These are phyloP conservation scores for Nycticorax nycticorax DNA, from an alignment of 2,113 vertebrate species.

Conservation along the genomic window DNA sequence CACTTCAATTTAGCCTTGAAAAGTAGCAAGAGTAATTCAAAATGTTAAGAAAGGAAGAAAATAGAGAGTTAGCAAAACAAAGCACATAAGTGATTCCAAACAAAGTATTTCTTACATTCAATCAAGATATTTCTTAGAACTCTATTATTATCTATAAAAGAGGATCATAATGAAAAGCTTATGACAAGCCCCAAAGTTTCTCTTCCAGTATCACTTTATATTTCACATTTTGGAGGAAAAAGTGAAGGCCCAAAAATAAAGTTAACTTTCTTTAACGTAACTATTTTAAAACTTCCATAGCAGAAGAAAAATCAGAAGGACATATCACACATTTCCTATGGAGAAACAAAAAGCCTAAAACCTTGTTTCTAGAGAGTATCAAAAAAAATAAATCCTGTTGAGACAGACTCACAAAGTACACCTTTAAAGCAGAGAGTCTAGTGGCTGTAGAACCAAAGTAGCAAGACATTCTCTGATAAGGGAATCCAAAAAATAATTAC, in stretches of 20 bases:
- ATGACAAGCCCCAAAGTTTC: background rate
- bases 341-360: background rate
- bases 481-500: background rate
- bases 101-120: background rate
- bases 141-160: background rate
- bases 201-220: background rate
- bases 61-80: background rate
- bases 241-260: background rate
- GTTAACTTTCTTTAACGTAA: background rate
- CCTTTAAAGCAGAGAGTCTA: background rate
- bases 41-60: background rate
- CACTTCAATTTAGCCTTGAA: background rate
- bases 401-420: background rate
- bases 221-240: background rate
- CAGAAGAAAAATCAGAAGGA: background rate
- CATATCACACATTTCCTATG: background rate
- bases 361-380: background rate
- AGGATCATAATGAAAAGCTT: background rate
- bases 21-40: background rate
- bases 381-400: background rate
- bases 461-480: background rate
- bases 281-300: background rate
- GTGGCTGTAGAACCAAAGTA: background rate
- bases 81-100: background rate
- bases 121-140: background rate